These are phyloP conservation scores for Hemibagrus guttatus DNA, from an alignment of 2,797 vertebrate species.

Conservation along the genomic window DNA sequence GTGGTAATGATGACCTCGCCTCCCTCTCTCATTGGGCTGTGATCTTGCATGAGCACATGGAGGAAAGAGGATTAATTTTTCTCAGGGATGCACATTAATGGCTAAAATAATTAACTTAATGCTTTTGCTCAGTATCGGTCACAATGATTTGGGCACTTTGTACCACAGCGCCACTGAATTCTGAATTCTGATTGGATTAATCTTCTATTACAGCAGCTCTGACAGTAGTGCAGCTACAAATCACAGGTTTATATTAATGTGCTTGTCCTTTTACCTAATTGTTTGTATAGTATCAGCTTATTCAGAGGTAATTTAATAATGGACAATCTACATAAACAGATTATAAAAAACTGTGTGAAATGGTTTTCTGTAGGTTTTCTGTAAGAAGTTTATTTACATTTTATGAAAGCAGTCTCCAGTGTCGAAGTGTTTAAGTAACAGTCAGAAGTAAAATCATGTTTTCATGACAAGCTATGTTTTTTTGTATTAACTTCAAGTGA, in stretches of 20 bases:
- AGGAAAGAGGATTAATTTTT: background rate
- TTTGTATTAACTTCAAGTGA: too few relatives aligned
- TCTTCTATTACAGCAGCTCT: background rate
- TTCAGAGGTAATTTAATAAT: too few relatives aligned
- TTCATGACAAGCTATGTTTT: too few relatives aligned
- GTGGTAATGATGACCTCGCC: background rate
- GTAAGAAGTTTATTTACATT: too few relatives aligned
- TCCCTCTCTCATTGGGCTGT: background rate
- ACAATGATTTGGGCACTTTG: background rate
- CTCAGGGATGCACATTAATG: background rate
- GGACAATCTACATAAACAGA: too few relatives aligned
- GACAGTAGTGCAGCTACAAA: background rate
- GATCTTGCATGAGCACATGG: background rate
- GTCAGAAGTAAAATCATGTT: too few relatives aligned
- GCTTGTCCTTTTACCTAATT: background rate
- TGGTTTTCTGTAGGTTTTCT: too few relatives aligned
- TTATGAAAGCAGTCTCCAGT: too few relatives aligned
- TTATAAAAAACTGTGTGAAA: too few relatives aligned
- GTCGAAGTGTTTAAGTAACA: too few relatives aligned
- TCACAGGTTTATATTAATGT: background rate
- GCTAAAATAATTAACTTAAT: background rate
- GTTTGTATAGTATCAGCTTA: background rate
- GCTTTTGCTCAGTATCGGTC: background rate
- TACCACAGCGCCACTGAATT: background rate
- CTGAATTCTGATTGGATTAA: background rate